Percentiles rank a stretch among this genome's conserved stretches.
Evolutionary conservation across 2,113 vertebrate genomes (phyloP).

Genomic region (Tyto alba): DNA sequence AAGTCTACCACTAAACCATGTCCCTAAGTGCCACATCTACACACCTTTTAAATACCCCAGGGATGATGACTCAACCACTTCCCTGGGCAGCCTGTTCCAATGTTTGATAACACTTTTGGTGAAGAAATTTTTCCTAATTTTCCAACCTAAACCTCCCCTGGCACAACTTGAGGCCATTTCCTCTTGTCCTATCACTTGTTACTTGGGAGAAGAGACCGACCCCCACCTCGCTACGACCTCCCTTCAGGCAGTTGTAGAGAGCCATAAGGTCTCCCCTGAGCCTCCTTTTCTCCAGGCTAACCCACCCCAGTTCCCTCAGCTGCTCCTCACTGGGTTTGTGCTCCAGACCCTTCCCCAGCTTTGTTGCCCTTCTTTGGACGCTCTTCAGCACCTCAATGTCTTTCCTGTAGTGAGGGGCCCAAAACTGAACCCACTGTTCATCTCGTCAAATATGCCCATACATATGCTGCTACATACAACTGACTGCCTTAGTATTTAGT

Average conservation of each 20-base stretch:
- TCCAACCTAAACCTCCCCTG: background rate
- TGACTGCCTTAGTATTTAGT: background rate
- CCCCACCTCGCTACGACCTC: no score
- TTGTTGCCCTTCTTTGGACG: no score
- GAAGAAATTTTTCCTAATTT: background rate
- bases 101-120: background rate
- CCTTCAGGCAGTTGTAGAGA: no score
- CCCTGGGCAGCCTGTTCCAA: background rate
- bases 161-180: background rate
- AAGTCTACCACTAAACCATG: background rate
- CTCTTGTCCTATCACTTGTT: no score
- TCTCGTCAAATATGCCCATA: background rate
- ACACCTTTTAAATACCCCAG: no score
- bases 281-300: no score
- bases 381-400: background rate
- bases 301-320: no score
- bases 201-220: no score
- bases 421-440: rapidly evolving
- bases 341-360: no score
- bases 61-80: background rate
- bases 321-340: no score
- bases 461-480: background rate
- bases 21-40: background rate
- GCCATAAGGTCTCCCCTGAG: no score
- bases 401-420: background rate